phyloP scores from a whole-genome alignment of 2,888 invertebrate genomes.

The Caenorhabditis macrosperma region DNA sequence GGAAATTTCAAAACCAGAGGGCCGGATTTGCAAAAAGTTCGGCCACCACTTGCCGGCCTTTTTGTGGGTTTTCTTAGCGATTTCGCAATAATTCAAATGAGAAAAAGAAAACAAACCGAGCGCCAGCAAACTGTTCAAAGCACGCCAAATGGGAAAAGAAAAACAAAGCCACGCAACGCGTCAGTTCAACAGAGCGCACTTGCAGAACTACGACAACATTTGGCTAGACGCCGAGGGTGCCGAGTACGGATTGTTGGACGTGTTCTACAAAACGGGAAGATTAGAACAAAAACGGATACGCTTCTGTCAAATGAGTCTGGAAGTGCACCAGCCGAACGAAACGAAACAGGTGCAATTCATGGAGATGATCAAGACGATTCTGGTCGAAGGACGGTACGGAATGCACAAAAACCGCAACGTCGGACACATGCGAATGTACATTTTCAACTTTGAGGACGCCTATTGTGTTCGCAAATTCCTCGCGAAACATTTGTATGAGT shows the following conservation, averaged over 20 bases:
- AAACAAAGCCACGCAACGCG: too few species aligned
- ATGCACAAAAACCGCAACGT: constrained; percentile 23
- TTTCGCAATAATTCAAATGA: too few species aligned
- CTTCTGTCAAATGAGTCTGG: constrained; percentile 48
- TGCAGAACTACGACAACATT: constrained; percentile 45
- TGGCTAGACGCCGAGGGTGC: constrained; percentile 53
- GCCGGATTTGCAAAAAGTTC: too few species aligned
- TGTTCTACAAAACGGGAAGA: constrained; percentile 29
- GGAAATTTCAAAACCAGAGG: too few species aligned
- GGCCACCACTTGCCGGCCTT: too few species aligned
- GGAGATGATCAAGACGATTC: constrained; percentile 29
- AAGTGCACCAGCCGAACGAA: constrained; percentile 26
- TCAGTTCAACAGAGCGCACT: too few species aligned
- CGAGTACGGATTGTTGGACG: constrained; percentile 30
- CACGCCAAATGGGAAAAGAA: too few species aligned
- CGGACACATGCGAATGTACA: constrained; percentile 37
- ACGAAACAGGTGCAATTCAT: constrained; percentile 30
- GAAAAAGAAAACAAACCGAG: too few species aligned
- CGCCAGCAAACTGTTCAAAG: too few species aligned
- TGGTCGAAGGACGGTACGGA: constrained; percentile 26
- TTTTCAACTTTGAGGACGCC: constrained; percentile 34
- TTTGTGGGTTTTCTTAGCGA: too few species aligned
- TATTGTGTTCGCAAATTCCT: constrained; percentile 38
- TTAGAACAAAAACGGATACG: constrained; percentile 15
- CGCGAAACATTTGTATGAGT: constrained; percentile 20